A percentile compares a stretch with the other conserved stretches of the same genome.
These are phyloP conservation scores for Thecocarcelia acutangulata DNA, from an alignment of 2,888 invertebrate species.

Conservation along the genomic window DNA sequence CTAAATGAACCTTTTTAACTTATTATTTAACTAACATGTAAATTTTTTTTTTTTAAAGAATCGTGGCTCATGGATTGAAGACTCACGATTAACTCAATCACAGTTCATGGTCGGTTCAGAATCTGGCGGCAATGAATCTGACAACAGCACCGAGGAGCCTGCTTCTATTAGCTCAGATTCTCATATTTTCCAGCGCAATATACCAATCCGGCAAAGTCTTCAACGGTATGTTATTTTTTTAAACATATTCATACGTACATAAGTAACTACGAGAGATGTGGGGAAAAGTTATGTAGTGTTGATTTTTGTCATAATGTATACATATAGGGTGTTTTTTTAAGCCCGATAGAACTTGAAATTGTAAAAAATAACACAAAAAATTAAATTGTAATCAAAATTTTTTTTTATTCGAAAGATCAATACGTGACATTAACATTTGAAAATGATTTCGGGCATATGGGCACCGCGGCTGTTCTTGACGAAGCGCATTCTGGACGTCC, in stretches of 20 bases:
- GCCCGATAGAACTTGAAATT: too few species aligned
- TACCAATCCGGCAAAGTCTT: constrained; percentile 83
- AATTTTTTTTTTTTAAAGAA: constrained; percentile 82
- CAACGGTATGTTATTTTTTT: constrained; percentile 81
- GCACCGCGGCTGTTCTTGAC: too few species aligned
- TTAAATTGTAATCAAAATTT: too few species aligned
- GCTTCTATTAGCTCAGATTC: constrained; percentile 82
- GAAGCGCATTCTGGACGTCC: too few species aligned
- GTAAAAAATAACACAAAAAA: too few species aligned
- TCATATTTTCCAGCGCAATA: constrained; percentile 81
- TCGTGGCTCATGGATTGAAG: constrained; percentile 88
- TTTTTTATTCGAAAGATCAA: too few species aligned
- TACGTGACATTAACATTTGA: too few species aligned
- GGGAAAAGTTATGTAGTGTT: too few species aligned
- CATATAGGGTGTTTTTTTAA: too few species aligned
- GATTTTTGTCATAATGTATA: too few species aligned
- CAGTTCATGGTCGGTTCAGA: constrained; percentile 86
- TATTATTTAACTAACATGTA: constrained; percentile 3
- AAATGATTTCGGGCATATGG: too few species aligned
- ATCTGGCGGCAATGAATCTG: constrained; percentile 90
- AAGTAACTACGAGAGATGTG: too few species aligned
- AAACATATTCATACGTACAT: background rate
- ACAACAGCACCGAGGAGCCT: constrained; percentile 87
- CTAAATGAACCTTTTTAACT: background rate
- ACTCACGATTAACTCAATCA: constrained; percentile 86